A percentile compares a stretch with the other conserved stretches of the same genome.
phyloP scores from a whole-genome alignment of 2,113 vertebrate species.

The Accipiter virgatus region DNA sequence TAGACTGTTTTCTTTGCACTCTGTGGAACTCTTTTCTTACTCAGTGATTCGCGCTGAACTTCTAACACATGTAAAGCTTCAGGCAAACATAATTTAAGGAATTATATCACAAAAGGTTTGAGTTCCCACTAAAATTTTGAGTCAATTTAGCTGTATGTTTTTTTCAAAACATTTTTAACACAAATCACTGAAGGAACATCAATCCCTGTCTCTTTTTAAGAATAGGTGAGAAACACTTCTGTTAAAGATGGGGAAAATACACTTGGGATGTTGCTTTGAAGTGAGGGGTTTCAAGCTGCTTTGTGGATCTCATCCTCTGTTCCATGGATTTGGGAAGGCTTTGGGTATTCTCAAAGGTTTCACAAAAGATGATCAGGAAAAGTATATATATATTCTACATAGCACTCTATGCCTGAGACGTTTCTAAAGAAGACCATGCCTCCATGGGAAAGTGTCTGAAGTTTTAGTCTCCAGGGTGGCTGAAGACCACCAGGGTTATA shows the following conservation, averaged over 20 bases:
- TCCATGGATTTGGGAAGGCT: background rate
- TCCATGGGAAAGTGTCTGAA: background rate
- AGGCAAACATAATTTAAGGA: slow-evolving; percentile 36
- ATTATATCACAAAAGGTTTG: slow-evolving; percentile 34
- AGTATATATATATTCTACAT: background rate
- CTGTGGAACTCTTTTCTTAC: background rate
- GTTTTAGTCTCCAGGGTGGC: background rate
- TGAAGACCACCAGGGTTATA: background rate
- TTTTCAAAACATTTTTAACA: slow-evolving; percentile 10
- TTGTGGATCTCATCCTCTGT: background rate
- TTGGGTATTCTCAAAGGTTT: background rate
- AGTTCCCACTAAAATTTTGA: slow-evolving; percentile 12
- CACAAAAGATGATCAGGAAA: background rate
- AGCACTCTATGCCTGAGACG: background rate
- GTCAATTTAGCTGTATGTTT: slow-evolving; percentile 8
- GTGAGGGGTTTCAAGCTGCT: background rate
- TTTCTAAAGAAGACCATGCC: background rate
- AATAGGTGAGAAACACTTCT: background rate
- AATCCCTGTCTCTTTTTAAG: background rate
- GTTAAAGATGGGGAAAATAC: background rate
- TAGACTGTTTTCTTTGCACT: background rate
- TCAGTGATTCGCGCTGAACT: background rate
- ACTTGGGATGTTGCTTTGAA: background rate
- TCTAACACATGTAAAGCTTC: background rate
- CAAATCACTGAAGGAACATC: background rate